Conservation (phyloP, 2,113 vertebrate species). For the Lepisosteus osseus region DNA sequence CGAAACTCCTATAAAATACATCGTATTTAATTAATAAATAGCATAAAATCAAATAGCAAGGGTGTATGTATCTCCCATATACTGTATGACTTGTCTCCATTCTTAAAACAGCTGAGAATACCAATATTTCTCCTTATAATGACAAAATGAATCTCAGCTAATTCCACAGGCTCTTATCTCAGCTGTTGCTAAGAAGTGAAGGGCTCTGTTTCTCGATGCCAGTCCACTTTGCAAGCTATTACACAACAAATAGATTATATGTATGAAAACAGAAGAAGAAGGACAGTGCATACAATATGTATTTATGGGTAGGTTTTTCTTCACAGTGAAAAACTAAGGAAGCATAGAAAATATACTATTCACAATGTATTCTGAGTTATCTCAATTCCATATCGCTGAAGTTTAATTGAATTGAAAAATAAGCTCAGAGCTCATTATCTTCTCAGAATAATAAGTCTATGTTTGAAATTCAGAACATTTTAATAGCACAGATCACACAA, state of each 20-base stretch:
- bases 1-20: no score
- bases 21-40: no score
- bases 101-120: neutral
- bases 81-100: neutral
- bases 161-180: neutral
- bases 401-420: neutral
- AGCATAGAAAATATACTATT: no score
- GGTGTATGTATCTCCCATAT: neutral
- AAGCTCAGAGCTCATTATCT: slow-evolving; percentile 27
- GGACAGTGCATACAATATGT: no score
- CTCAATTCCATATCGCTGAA: neutral
- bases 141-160: neutral
- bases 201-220: neutral
- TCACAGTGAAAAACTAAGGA: no score
- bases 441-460: slow-evolving; percentile 41
- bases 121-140: neutral
- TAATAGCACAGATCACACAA: slow-evolving; percentile 12
- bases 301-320: no score
- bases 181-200: neutral
- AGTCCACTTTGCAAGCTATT: neutral
- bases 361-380: no score
- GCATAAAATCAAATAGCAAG: neutral
- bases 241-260: no score
- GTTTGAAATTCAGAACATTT: slow-evolving; percentile 37
- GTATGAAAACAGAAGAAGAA: no score